These are phyloP conservation scores for Drosophila pectinifera DNA, from an alignment of 1,140 invertebrate species.

Conservation along the genomic window DNA sequence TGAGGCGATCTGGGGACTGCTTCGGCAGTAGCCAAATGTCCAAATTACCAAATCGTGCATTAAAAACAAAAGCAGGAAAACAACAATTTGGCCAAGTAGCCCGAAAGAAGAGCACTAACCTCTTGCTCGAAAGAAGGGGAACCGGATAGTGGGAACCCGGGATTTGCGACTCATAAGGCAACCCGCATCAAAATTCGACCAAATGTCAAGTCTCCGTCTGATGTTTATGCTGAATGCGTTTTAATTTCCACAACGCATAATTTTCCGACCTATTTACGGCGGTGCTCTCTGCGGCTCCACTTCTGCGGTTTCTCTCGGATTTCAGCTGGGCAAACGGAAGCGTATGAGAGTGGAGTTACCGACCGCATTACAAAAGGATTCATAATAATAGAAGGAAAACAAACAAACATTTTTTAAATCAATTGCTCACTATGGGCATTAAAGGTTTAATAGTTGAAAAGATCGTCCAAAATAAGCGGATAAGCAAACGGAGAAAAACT, in stretches of 20 bases:
- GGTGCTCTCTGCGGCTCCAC: constrained; percentile 29
- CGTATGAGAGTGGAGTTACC: constrained; percentile 10
- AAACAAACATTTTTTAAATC: no score
- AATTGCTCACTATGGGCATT: no score
- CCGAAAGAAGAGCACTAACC: constrained; percentile 23
- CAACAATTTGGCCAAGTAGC: constrained; percentile 68
- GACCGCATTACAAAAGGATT: constrained; percentile 2
- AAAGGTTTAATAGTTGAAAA: neutral
- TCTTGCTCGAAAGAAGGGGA: neutral
- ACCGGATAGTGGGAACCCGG: constrained; percentile 14
- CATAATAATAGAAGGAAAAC: neutral
- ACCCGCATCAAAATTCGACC: constrained; percentile 48
- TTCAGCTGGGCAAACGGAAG: constrained; percentile 60
- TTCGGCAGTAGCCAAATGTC: constrained; percentile 55
- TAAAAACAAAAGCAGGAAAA: constrained; percentile 61
- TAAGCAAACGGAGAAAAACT: neutral
- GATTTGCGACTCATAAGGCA: constrained; percentile 11
- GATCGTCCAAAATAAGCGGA: neutral
- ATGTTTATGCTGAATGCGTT: constrained; percentile 48
- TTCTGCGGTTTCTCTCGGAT: constrained; percentile 64
- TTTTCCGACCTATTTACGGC: constrained; percentile 74
- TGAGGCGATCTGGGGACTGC: constrained; percentile 60
- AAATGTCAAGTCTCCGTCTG: constrained; percentile 56
- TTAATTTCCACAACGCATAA: constrained; percentile 69
- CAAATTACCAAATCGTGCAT: constrained; percentile 75